phyloP scores from a whole-genome alignment of 2,797 vertebrate genomes.

The Channallabes apus region DNA sequence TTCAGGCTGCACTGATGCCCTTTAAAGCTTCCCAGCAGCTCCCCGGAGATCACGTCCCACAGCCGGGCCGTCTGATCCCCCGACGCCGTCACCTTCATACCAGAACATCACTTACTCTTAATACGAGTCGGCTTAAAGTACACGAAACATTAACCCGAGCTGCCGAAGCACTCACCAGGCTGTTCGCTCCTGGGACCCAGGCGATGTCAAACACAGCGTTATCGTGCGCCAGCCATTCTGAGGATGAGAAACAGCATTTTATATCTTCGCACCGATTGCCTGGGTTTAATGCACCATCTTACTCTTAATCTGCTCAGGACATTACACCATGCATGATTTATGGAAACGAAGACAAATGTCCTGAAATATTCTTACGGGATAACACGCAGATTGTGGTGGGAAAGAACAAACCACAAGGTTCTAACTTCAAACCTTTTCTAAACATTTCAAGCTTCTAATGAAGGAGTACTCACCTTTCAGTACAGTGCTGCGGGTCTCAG shows the following conservation, averaged over 20 bases:
- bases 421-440: background rate
- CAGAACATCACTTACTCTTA: conserved; percentile 11
- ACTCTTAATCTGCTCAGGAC: background rate
- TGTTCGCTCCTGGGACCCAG: conserved; percentile 90
- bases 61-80: conserved; percentile 93
- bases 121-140: background rate
- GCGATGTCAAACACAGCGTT: conserved; percentile 97
- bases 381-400: background rate
- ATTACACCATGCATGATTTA: background rate
- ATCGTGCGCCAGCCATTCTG: conserved; percentile 95
- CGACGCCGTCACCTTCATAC: conserved; percentile 88
- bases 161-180: conserved; percentile 78
- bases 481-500: conserved; percentile 71
- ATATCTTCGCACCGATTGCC: background rate
- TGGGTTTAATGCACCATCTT: background rate
- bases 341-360: background rate
- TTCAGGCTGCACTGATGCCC: conserved; percentile 98
- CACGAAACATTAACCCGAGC: background rate
- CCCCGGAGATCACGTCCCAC: conserved; percentile 88
- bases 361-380: background rate
- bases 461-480: conserved; percentile 78
- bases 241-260: conserved; percentile 39
- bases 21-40: conserved; percentile 88
- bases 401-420: no score
- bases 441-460: background rate